Evolutionary conservation across 2,113 vertebrate species (phyloP).

Genomic region (Ptyas mucosa): DNA sequence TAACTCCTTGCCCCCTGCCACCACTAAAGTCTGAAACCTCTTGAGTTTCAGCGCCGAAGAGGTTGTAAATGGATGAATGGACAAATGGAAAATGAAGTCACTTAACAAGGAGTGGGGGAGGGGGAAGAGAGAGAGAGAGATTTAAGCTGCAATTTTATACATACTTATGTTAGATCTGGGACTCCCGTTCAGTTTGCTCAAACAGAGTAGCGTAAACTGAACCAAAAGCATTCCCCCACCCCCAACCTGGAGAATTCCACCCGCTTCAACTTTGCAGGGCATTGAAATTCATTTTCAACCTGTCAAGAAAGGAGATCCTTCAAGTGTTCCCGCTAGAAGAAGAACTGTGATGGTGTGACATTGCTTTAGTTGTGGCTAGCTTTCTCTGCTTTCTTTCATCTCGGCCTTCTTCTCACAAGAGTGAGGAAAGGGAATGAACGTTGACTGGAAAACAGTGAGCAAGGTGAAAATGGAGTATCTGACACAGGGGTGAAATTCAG

Average conservation of each 20-base stretch:
- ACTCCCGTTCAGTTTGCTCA: neutral
- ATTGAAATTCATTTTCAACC: slow-evolving; percentile 62
- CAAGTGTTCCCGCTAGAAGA: slow-evolving; percentile 55
- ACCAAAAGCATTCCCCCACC: slow-evolving; percentile 13
- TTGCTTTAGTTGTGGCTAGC: slow-evolving; percentile 37
- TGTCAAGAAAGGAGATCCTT: slow-evolving; percentile 65
- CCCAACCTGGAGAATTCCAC: slow-evolving; percentile 46
- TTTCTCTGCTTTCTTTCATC: neutral
- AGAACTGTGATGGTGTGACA: slow-evolving; percentile 38
- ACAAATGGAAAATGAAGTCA: neutral
- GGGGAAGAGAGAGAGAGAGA: slow-evolving; percentile 6
- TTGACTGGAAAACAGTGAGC: neutral
- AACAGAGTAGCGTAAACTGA: neutral
- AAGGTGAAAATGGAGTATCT: neutral
- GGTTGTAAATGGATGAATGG: slow-evolving; percentile 26
- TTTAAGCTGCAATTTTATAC: neutral
- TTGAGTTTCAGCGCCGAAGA: slow-evolving; percentile 11
- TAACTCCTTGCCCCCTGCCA: slow-evolving; percentile 1
- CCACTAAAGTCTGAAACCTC: slow-evolving; percentile 17
- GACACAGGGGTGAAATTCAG: too few species aligned
- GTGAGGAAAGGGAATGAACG: neutral
- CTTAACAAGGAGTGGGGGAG: neutral
- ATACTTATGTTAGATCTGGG: neutral
- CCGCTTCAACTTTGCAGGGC: slow-evolving; percentile 60
- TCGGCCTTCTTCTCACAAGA: neutral